Percentiles rank a stretch among this genome's conserved stretches.
Evolutionary conservation across 2,113 vertebrate species (phyloP).

Genomic region (Jaculus jaculus): DNA sequence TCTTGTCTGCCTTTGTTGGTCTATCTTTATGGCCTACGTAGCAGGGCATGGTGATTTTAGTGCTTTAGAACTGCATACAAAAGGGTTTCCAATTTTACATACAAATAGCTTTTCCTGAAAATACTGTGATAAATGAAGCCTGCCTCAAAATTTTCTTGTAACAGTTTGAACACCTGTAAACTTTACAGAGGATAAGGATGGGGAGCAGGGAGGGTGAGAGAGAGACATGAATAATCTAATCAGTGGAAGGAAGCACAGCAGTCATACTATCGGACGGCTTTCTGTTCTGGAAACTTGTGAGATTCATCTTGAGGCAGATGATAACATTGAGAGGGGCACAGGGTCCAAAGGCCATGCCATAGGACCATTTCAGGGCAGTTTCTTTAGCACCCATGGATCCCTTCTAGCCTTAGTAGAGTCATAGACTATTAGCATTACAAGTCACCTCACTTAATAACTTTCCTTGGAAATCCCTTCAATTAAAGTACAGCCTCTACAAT

Average conservation of each 20-base stretch:
- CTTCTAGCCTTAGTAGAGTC: background rate
- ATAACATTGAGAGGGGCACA: background rate
- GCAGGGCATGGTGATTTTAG: slow-evolving; percentile 31
- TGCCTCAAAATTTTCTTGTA: background rate
- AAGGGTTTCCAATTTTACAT: background rate
- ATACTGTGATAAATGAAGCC: background rate
- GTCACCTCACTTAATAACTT: slow-evolving; percentile 5
- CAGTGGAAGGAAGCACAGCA: background rate
- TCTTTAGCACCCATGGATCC: background rate
- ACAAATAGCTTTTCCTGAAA: too few relatives aligned
- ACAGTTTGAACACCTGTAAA: slow-evolving; percentile 34
- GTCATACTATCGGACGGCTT: background rate
- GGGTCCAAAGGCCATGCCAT: background rate
- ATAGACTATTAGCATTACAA: slow-evolving; percentile 34
- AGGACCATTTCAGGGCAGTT: slow-evolving; percentile 12
- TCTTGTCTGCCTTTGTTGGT: slow-evolving; percentile 36
- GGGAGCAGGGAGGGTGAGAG: background rate
- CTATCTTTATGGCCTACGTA: slow-evolving; percentile 8
- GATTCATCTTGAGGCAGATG: background rate
- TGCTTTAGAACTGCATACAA: slow-evolving; percentile 41
- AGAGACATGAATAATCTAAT: background rate
- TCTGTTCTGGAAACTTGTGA: background rate
- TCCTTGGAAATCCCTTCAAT: slow-evolving; percentile 50
- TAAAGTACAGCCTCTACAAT: slow-evolving; percentile 19
- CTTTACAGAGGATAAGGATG: background rate